Conservation (phyloP, 2,797 vertebrate species). For the Anguilla pacifica region DNA sequence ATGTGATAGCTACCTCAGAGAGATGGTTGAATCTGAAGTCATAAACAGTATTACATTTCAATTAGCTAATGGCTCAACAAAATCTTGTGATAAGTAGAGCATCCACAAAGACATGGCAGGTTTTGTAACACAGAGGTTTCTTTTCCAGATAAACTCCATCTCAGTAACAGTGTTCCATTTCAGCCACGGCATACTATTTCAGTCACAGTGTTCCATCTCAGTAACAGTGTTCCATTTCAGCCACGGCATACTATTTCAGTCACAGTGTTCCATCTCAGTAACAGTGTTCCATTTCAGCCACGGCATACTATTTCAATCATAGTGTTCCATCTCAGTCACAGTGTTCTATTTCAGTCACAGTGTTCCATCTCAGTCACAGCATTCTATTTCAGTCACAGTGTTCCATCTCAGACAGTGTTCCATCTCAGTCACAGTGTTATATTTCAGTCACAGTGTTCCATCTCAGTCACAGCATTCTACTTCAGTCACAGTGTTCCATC, state of each 20-base stretch:
- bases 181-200: constrained; percentile 48
- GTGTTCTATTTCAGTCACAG: constrained; percentile 37
- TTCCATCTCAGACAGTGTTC: constrained; percentile 48
- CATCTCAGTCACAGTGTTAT: constrained; percentile 30
- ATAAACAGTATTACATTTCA: neutral
- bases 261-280: constrained; percentile 35
- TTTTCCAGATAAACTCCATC: constrained; percentile 38
- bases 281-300: constrained; percentile 43
- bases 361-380: constrained; percentile 37
- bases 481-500: constrained; percentile 22
- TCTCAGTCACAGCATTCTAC: constrained; percentile 47
- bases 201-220: neutral
- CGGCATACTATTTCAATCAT: constrained; percentile 49
- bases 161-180: constrained; percentile 48
- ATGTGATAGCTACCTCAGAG: neutral
- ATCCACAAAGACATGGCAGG: neutral
- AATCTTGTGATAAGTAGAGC: neutral
- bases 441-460: constrained; percentile 5
- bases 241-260: constrained; percentile 36
- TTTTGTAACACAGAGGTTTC: constrained; percentile 45
- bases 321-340: constrained; percentile 49
- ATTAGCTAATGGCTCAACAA: neutral
- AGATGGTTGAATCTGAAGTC: neutral
- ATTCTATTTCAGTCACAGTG: constrained; percentile 37
- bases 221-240: constrained; percentile 35